Conservation (phyloP, 2,113 vertebrate genomes). For the Apodemus sylvaticus region DNA sequence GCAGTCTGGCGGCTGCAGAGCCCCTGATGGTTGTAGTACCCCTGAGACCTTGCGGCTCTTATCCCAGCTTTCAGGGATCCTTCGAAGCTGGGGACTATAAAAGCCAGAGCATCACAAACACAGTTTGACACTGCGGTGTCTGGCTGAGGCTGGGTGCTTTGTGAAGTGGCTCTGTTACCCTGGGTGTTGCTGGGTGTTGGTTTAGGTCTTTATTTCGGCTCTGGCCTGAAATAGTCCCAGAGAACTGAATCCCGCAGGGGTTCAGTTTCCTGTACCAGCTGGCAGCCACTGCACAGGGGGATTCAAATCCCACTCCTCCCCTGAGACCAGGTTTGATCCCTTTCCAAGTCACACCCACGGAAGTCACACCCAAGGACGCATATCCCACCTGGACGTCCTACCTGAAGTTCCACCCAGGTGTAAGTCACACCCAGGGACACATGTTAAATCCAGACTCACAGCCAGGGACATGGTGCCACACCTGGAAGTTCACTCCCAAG, state of each 20-base stretch:
- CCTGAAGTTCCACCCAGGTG: neutral
- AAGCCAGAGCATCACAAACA: neutral
- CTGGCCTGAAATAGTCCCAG: neutral
- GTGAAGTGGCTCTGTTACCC: neutral
- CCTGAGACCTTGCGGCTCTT: neutral
- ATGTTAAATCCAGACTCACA: neutral
- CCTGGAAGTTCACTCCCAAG: too few species aligned
- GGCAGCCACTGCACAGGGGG: accelerated
- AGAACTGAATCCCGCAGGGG: neutral
- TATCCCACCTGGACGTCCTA: neutral
- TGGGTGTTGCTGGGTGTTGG: neutral
- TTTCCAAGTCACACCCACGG: neutral
- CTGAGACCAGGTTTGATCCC: accelerated
- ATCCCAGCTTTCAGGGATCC: neutral
- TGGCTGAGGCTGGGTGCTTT: neutral
- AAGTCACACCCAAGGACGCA: neutral
- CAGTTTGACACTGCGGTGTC: neutral
- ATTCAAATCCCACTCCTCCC: neutral
- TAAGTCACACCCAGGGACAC: neutral
- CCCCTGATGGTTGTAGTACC: neutral
- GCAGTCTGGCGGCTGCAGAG: neutral
- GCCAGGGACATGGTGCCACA: neutral
- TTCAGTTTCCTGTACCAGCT: neutral
- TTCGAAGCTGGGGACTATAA: too few species aligned
- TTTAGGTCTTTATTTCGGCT: too few species aligned